phyloP scores from a whole-genome alignment of 1,140 invertebrate species.

The Doryteuthis pealeii region DNA sequence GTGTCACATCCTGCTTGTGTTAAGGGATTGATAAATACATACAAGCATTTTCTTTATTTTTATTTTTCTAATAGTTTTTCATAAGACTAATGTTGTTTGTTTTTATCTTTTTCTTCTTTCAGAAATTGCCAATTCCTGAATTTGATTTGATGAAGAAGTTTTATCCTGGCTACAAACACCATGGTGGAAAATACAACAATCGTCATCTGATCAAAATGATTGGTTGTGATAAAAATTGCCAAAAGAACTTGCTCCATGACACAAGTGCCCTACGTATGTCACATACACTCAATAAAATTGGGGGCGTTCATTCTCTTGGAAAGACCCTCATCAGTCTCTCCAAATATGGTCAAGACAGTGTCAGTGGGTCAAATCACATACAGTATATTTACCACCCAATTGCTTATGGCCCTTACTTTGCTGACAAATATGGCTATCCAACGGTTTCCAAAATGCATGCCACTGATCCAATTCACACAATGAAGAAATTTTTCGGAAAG shows the following conservation, averaged over 20 bases:
- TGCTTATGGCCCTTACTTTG: constrained; percentile 54
- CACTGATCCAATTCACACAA: constrained; percentile 42
- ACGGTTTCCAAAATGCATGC: constrained; percentile 48
- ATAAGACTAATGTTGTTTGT: no score
- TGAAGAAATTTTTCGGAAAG: constrained; percentile 48
- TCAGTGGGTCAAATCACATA: constrained; percentile 38
- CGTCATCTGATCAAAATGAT: constrained; percentile 41
- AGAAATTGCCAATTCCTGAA: constrained; percentile 43
- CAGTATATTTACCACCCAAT: constrained; percentile 55
- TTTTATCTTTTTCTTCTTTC: constrained; percentile 26
- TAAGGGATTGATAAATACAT: no score
- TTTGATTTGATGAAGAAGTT: constrained; percentile 39
- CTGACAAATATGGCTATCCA: constrained; percentile 55
- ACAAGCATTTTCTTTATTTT: no score
- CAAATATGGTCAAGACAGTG: constrained; percentile 48
- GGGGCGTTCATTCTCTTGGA: constrained; percentile 46
- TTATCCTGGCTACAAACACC: constrained; percentile 52
- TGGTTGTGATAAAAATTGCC: constrained; percentile 25
- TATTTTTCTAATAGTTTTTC: no score
- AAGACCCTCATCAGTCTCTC: constrained; percentile 44
- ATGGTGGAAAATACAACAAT: constrained; percentile 45
- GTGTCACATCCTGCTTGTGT: no score
- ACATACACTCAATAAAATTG: constrained; percentile 49
- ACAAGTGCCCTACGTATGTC: constrained; percentile 53
- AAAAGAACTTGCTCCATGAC: constrained; percentile 43